phyloP scores from a whole-genome alignment of 2,113 vertebrate species.

The Syrmaticus mikado region DNA sequence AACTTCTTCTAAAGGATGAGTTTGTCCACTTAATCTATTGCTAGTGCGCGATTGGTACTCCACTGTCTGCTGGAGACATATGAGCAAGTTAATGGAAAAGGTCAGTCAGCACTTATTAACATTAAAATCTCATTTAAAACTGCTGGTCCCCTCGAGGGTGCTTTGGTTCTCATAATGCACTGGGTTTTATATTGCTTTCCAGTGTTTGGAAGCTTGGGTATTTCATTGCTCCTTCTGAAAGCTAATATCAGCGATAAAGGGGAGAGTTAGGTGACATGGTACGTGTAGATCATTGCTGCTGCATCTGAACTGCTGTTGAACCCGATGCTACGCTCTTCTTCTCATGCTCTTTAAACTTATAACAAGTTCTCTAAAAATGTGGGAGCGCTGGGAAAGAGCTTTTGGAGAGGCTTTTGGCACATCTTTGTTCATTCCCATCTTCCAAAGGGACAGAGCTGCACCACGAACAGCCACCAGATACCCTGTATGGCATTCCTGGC shows the following conservation, averaged over 20 bases:
- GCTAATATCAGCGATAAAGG: not conserved
- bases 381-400: not conserved
- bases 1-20: not conserved
- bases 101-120: constrained; percentile 17
- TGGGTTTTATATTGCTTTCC: constrained; percentile 4
- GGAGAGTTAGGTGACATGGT: not conserved
- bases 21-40: not conserved
- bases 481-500: not conserved
- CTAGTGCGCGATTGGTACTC: not conserved
- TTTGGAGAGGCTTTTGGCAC: not conserved
- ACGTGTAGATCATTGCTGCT: not conserved
- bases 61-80: not conserved
- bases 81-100: constrained; percentile 23
- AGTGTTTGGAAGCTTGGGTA: not conserved
- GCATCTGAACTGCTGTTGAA: not conserved
- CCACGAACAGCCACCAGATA: not conserved
- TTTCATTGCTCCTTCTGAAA: not conserved
- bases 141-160: not conserved
- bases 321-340: not conserved
- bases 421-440: not conserved
- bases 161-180: constrained; percentile 1
- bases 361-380: not conserved
- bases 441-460: not conserved
- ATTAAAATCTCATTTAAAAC: constrained; percentile 43
- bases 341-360: not conserved